phyloP scores from a whole-genome alignment of 2,797 vertebrate species.

The Orestias chungarensis region DNA sequence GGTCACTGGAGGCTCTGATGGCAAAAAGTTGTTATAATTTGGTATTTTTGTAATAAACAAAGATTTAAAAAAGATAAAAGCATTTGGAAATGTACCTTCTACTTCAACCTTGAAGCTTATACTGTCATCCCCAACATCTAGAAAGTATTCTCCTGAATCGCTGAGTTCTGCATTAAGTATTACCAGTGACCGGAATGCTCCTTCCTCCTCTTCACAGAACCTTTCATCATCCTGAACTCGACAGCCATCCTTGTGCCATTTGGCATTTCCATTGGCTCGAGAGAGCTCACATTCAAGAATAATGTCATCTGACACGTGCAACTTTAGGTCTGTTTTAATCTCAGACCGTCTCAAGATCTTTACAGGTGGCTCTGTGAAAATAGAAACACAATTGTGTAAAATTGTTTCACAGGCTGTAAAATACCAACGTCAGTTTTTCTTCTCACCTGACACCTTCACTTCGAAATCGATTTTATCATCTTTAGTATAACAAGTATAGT shows the following conservation, averaged over 20 bases:
- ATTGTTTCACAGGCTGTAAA: background rate
- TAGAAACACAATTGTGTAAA: slow-evolving; percentile 14
- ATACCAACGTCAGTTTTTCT: background rate
- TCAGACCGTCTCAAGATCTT: slow-evolving; percentile 81
- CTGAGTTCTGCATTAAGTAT: slow-evolving; percentile 81
- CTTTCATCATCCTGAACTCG: slow-evolving; percentile 83
- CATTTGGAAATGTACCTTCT: slow-evolving; percentile 79
- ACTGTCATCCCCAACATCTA: slow-evolving; percentile 86
- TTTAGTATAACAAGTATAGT: slow-evolving; percentile 83
- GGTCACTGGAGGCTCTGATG: slow-evolving; percentile 84
- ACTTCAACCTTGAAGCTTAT: slow-evolving; percentile 87
- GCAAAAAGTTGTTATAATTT: background rate
- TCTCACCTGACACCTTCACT: slow-evolving; percentile 86
- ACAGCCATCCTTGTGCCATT: slow-evolving; percentile 91
- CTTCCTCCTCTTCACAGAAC: slow-evolving; percentile 88
- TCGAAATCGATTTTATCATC: slow-evolving; percentile 83
- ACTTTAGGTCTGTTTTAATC: slow-evolving; percentile 68
- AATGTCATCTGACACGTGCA: slow-evolving; percentile 83
- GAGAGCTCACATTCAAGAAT: slow-evolving; percentile 90
- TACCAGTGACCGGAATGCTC: slow-evolving; percentile 83
- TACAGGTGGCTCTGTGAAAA: slow-evolving; percentile 80
- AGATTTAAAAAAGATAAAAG: background rate
- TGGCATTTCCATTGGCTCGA: slow-evolving; percentile 75
- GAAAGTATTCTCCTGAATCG: slow-evolving; percentile 90
- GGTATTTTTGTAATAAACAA: background rate